phyloP scores from a whole-genome alignment of 2,888 invertebrate species.

The Vesta saturnalis region DNA sequence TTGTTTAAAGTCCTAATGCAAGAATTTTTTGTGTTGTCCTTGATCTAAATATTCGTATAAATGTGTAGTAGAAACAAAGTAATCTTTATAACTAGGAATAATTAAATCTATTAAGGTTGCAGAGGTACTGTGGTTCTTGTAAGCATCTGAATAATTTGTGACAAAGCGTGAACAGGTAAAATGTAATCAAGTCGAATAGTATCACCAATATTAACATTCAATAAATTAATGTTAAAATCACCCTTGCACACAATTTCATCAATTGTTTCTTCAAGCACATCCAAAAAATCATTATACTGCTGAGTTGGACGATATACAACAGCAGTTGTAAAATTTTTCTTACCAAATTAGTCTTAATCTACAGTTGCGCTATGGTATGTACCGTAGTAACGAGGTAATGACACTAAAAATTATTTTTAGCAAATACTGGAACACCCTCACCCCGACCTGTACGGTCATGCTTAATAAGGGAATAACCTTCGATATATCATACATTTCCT shows the following conservation, averaged over 20 bases:
- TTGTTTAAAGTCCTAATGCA: background rate
- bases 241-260: too few relatives aligned
- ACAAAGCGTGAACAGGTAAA: background rate
- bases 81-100: background rate
- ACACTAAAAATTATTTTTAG: too few relatives aligned
- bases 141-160: background rate
- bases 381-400: background rate
- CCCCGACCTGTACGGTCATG: background rate
- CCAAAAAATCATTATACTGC: background rate
- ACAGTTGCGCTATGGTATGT: background rate
- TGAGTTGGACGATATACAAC: background rate
- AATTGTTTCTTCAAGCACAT: too few relatives aligned
- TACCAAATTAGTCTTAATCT: background rate
- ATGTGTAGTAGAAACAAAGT: background rate
- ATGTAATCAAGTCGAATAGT: too few relatives aligned
- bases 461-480: background rate
- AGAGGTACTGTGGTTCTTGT: background rate
- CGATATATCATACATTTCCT: background rate
- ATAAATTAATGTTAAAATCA: too few relatives aligned
- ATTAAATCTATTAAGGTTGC: background rate
- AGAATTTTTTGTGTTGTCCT: background rate
- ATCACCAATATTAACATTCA: too few relatives aligned
- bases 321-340: too few relatives aligned
- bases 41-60: background rate
- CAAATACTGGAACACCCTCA: background rate